Evolutionary conservation across 2,888 invertebrate species (phyloP).

Genomic region (Apodemia duryi): DNA sequence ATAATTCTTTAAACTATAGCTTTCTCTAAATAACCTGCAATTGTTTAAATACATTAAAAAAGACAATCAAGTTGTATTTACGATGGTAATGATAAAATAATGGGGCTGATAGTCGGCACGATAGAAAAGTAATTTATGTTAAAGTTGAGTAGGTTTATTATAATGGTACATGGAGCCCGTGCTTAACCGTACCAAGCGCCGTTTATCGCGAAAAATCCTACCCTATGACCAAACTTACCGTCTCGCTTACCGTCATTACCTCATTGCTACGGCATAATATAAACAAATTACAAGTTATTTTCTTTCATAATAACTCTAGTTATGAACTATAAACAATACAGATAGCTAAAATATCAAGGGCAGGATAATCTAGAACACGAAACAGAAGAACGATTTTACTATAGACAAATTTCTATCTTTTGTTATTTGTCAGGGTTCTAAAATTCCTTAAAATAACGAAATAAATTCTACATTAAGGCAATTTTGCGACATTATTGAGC

Average conservation of each 20-base stretch:
- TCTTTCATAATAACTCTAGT: constrained; percentile 29
- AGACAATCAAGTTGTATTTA: constrained; percentile 16
- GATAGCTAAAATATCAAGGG: constrained; percentile 10
- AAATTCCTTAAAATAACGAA: constrained; percentile 44
- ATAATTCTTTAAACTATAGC: not conserved
- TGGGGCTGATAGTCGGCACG: constrained; percentile 71
- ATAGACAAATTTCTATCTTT: not conserved
- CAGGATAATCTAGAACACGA: constrained; percentile 10
- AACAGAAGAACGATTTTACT: not conserved
- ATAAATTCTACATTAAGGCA: constrained; percentile 22
- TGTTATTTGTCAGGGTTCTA: not conserved
- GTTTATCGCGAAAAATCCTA: constrained; percentile 61
- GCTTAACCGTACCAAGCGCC: constrained; percentile 64
- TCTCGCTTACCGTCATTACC: constrained; percentile 54
- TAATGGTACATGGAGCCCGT: constrained; percentile 47
- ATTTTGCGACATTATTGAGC: constrained; percentile 32
- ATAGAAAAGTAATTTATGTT: constrained; percentile 76
- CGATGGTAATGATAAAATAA: constrained; percentile 75
- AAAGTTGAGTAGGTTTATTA: constrained; percentile 59
- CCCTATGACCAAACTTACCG: constrained; percentile 60
- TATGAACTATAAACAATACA: constrained; percentile 23
- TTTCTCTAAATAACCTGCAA: not conserved
- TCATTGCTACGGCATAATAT: constrained; percentile 38
- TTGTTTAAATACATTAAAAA: not conserved
- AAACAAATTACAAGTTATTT: constrained; percentile 30